phyloP scores from a whole-genome alignment of 2,797 vertebrate genomes.

The Syngnathus acus region DNA sequence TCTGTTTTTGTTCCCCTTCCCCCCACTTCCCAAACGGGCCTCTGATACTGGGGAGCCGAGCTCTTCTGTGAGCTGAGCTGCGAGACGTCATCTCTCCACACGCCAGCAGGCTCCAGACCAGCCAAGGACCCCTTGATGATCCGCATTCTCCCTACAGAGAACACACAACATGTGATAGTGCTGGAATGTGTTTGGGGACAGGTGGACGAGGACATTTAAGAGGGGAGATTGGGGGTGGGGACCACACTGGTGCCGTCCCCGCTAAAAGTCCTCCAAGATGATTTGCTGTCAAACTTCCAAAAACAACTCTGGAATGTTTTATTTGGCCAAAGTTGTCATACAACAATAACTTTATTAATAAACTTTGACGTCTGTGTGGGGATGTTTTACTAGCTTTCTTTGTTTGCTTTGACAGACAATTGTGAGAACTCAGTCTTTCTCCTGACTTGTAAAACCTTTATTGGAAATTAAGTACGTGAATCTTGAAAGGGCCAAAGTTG shows the following conservation, averaged over 20 bases:
- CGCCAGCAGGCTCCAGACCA: slow-evolving; percentile 31
- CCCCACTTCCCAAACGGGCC: slow-evolving; percentile 24
- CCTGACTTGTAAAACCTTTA: slow-evolving; percentile 39
- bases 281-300: slow-evolving; percentile 48
- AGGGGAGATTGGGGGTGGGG: background rate
- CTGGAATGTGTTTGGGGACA: slow-evolving; percentile 48
- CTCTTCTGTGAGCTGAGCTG: slow-evolving; percentile 30
- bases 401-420: slow-evolving; percentile 59
- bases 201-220: slow-evolving; percentile 29
- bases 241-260: slow-evolving; percentile 29
- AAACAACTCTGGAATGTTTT: slow-evolving; percentile 56
- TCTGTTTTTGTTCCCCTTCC: slow-evolving; percentile 40
- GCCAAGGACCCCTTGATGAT: slow-evolving; percentile 17
- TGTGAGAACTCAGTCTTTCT: slow-evolving; percentile 45
- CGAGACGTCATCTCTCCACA: slow-evolving; percentile 37
- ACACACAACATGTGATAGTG: slow-evolving; percentile 39
- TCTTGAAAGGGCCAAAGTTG: slow-evolving; percentile 2
- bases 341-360: slow-evolving; percentile 73
- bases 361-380: slow-evolving; percentile 51
- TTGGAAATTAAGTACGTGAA: slow-evolving; percentile 19
- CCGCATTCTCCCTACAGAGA: slow-evolving; percentile 16
- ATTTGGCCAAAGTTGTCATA: slow-evolving; percentile 61
- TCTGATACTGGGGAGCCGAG: slow-evolving; percentile 28
- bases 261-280: slow-evolving; percentile 36
- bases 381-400: slow-evolving; percentile 53